Conservation (phyloP, 2,113 vertebrate genomes). For the Lampris incognitus region DNA sequence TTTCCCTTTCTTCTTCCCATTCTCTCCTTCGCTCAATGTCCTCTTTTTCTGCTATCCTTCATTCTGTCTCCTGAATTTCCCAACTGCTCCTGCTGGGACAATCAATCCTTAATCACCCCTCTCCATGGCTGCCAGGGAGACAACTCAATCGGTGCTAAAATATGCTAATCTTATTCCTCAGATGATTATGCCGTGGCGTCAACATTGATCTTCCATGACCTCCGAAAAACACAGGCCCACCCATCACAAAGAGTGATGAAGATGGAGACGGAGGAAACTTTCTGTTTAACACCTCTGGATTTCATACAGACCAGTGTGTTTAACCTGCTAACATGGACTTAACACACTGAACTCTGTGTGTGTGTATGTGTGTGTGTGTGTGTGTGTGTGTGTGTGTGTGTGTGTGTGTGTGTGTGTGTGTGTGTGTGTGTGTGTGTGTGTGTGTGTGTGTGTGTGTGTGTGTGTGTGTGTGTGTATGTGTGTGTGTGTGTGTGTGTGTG, state of each 20-base stretch:
- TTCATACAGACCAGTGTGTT: not conserved
- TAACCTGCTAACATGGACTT: not conserved
- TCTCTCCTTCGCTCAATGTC: not conserved
- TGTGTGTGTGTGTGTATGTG: too few relatives aligned
- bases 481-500: too few relatives aligned
- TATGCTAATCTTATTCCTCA: slow-evolving; percentile 84
- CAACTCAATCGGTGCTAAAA: slow-evolving; percentile 80
- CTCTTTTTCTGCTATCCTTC: not conserved
- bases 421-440: too few relatives aligned
- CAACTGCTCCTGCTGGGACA: slow-evolving; percentile 73
- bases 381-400: not conserved
- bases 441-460: too few relatives aligned
- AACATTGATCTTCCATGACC: slow-evolving; percentile 84
- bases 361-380: not conserved
- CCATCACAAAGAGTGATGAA: slow-evolving; percentile 72
- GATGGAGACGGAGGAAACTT: not conserved
- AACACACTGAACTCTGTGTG: not conserved
- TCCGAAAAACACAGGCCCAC: slow-evolving; percentile 72
- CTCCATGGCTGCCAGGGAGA: slow-evolving; percentile 69
- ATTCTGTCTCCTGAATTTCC: slow-evolving; percentile 59
- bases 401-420: too few relatives aligned
- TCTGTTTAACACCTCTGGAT: slow-evolving; percentile 7
- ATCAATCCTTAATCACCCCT: slow-evolving; percentile 76
- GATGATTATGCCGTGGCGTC: slow-evolving; percentile 80
- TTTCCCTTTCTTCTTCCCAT: slow-evolving; percentile 18